Evolutionary conservation across 2,888 invertebrate genomes (phyloP), one percentile per base, ranked within the genome.

Genomic region (Trilocha varians): DNA sequence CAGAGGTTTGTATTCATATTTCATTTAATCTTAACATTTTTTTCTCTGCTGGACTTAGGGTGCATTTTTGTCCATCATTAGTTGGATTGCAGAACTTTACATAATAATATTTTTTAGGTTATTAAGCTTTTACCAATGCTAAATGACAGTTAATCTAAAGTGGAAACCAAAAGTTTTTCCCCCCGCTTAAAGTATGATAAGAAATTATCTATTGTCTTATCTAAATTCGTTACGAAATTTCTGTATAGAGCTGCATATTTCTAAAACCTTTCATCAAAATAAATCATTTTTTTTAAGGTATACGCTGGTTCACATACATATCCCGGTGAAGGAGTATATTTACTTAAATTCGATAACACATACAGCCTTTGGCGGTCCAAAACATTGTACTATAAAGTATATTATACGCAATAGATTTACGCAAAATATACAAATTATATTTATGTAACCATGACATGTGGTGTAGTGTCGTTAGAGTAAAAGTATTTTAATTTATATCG

Each of bases 321-420:
- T 80, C 99, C 99, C 1, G 98, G 98, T 2, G 93, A 96, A 80
- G 99, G 99, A 13, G 96, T 98, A 33, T 99, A 99, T 79, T 87
- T 99, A 69, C 88, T 99, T 34, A 99, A 99, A 85, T 99, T 99
- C 79, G 99, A 99, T 86, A 99, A 99, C 84, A 97, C 98, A 1
- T 99, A 98, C 77, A 98, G 98, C 41, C 88, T 99, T 55, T 99
- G 99, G 99, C 91, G 99, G 63, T 98, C 98, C 57, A 99, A 99
- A 90, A 98, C 97, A 36, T 90, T 99, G 41, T 99, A 99, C 79
- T 99, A 99, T 79, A 91, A 99, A 80, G 98, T 99, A 39, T 99
- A 98, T 77, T 99, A 99, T 75, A 98, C 96, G 40, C 93, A 94
- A 62, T 89, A 77, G 72, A 61, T 43, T 44, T 38, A 38, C 46